phyloP scores from a whole-genome alignment of 2,113 vertebrate genomes.

The Eupsittula cactorum region DNA sequence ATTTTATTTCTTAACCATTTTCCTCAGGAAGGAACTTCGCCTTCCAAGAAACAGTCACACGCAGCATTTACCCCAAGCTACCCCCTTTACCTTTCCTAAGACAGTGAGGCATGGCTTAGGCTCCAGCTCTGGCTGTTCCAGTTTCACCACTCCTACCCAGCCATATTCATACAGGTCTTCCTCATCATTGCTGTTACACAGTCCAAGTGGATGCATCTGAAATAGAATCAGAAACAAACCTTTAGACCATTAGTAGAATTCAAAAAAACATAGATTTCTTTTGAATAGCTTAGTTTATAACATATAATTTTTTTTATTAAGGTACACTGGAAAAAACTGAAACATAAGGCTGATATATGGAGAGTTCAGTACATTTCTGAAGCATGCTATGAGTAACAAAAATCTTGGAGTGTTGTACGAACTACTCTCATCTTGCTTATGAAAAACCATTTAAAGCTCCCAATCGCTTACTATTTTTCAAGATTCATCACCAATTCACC shows the following conservation, averaged over 20 bases:
- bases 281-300: neutral
- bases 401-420: neutral
- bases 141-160: slow-evolving; percentile 99
- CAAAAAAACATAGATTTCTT: neutral
- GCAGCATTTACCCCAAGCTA: neutral
- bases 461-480: neutral
- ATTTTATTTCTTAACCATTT: neutral
- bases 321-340: neutral
- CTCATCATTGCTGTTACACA: slow-evolving; percentile 97
- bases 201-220: slow-evolving; percentile 97
- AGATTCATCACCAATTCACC: neutral
- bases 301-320: neutral
- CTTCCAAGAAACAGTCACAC: neutral
- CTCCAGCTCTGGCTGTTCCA: slow-evolving; percentile 95
- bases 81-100: slow-evolving; percentile 89
- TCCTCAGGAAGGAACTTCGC: neutral
- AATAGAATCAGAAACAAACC: slow-evolving; percentile 14
- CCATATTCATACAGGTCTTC: slow-evolving; percentile 97
- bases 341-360: neutral
- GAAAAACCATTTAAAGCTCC: neutral
- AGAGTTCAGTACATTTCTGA: neutral
- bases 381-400: neutral
- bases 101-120: slow-evolving; percentile 96
- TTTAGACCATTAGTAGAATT: neutral
- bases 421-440: neutral